Evolutionary conservation across 2,888 invertebrate genomes (phyloP).

Genomic region (Lasioglossum leucozonium): DNA sequence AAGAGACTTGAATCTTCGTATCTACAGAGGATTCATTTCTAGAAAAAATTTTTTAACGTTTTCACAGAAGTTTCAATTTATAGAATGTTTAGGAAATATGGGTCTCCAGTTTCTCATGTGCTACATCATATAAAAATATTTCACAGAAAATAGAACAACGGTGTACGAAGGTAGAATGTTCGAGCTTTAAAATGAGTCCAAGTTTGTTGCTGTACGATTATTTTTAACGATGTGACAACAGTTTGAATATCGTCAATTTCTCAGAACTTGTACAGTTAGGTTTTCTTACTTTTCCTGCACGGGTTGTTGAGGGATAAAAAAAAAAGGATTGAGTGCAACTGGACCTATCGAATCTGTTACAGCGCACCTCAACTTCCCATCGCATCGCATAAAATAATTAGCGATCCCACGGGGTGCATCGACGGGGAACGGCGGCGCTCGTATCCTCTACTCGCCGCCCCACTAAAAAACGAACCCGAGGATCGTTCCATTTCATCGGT

Average conservation of each 20-base stretch:
- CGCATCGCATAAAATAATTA: neutral
- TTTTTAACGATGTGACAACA: neutral
- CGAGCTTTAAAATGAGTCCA: too few species aligned
- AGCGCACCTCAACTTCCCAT: neutral
- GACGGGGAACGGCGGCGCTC: neutral
- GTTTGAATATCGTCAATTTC: neutral
- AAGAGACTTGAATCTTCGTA: too few species aligned
- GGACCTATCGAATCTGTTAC: neutral
- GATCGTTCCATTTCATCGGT: slow-evolving; percentile 11
- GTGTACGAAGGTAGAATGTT: neutral
- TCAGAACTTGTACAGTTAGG: too few species aligned
- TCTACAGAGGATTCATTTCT: too few species aligned
- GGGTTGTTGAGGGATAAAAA: neutral
- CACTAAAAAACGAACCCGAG: neutral
- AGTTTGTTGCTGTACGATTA: too few species aligned
- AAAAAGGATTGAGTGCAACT: neutral
- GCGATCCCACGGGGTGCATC: neutral
- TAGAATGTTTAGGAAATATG: neutral
- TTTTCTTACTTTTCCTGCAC: neutral
- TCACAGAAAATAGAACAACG: neutral
- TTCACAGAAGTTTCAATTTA: neutral
- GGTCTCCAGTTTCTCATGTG: neutral
- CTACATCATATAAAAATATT: neutral
- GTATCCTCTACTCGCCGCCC: neutral
- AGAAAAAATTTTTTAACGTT: too few species aligned